Evolutionary conservation across 2,797 vertebrate species (phyloP).

Genomic region (Enoplosus armatus): DNA sequence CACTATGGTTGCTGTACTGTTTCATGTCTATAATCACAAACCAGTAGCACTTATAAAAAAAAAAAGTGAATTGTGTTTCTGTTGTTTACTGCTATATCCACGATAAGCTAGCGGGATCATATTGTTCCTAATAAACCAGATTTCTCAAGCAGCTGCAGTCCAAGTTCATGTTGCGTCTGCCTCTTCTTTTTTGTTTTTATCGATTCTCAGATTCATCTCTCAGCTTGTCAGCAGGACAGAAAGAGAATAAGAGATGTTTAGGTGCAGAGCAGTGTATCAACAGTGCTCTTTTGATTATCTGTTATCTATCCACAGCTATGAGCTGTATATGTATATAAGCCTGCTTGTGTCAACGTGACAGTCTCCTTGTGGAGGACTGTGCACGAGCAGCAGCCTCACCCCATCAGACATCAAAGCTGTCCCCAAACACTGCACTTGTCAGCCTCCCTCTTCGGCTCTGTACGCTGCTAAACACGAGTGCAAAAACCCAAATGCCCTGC

Average conservation of each 20-base stretch:
- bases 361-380: constrained; percentile 61
- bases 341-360: constrained; percentile 48
- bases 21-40: constrained; percentile 82
- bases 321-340: constrained; percentile 14
- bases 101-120: constrained; percentile 83
- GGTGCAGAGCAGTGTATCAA: constrained; percentile 30
- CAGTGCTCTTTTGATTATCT: constrained; percentile 50
- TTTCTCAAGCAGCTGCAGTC: constrained; percentile 72
- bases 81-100: constrained; percentile 85
- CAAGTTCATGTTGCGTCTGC: constrained; percentile 38
- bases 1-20: constrained; percentile 82
- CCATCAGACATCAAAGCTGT: constrained; percentile 84
- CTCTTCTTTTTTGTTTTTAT: constrained; percentile 20
- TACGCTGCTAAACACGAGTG: constrained; percentile 76
- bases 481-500: constrained; percentile 74
- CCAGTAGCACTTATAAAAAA: constrained; percentile 83
- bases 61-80: constrained; percentile 81
- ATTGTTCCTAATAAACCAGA: constrained; percentile 85
- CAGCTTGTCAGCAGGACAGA: constrained; percentile 39
- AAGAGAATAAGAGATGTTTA: constrained; percentile 61
- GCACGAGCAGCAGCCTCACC: constrained; percentile 65
- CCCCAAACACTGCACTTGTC: constrained; percentile 82
- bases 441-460: constrained; percentile 69
- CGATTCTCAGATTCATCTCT: constrained; percentile 38
- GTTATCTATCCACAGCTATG: constrained; percentile 38